Percentiles rank a stretch among this genome's conserved stretches.
phyloP scores from a whole-genome alignment of 2,113 vertebrate species.

The Lampris incognitus region DNA sequence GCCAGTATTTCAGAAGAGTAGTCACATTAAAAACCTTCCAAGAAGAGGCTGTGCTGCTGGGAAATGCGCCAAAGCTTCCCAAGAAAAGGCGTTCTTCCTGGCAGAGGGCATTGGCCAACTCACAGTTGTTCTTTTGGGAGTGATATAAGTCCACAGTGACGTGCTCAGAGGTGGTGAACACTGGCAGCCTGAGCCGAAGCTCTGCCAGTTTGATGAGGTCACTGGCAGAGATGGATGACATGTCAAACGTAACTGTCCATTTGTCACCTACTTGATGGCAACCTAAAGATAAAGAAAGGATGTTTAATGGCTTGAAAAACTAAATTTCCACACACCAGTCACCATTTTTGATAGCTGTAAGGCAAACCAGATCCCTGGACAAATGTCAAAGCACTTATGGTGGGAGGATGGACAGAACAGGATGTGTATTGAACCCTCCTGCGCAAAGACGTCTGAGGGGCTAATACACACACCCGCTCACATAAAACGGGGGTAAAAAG shows the following conservation, averaged over 20 bases:
- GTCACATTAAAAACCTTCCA: slow-evolving; percentile 90
- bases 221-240: slow-evolving; percentile 84
- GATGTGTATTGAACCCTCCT: slow-evolving; percentile 83
- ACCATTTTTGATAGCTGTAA: slow-evolving; percentile 28
- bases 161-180: slow-evolving; percentile 47
- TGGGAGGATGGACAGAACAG: slow-evolving; percentile 64
- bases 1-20: slow-evolving; percentile 81
- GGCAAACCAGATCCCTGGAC: slow-evolving; percentile 56
- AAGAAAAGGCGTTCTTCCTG: slow-evolving; percentile 76
- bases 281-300: slow-evolving; percentile 71
- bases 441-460: slow-evolving; percentile 79
- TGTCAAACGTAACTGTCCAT: slow-evolving; percentile 88
- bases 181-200: slow-evolving; percentile 80
- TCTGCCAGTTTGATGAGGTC: slow-evolving; percentile 85
- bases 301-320: not conserved
- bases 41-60: slow-evolving; percentile 62
- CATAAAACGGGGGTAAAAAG: slow-evolving; percentile 76
- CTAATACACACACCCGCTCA: slow-evolving; percentile 83
- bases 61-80: slow-evolving; percentile 77
- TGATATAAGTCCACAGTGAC: slow-evolving; percentile 86
- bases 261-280: slow-evolving; percentile 80
- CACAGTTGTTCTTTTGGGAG: slow-evolving; percentile 66
- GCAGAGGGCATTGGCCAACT: slow-evolving; percentile 35
- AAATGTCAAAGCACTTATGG: slow-evolving; percentile 74
- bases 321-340: slow-evolving; percentile 19